Percentiles rank a stretch among this genome's conserved stretches.
phyloP scores from a whole-genome alignment of 2,888 invertebrate genomes.

The Drosophila quinaria region DNA sequence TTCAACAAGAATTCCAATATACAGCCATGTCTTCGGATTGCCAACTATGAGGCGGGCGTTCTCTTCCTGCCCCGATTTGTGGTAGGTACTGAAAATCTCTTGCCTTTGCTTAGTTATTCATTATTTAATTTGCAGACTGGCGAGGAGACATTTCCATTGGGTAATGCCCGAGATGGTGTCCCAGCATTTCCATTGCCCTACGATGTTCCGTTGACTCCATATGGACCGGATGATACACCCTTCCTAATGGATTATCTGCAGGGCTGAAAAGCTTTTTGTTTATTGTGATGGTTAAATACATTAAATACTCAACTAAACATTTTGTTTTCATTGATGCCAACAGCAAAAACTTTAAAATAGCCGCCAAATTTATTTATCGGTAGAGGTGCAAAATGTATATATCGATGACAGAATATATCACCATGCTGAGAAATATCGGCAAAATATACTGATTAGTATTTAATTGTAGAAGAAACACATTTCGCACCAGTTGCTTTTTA shows the following conservation, averaged over 20 bases:
- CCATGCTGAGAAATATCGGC: background rate
- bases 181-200: constrained; percentile 90
- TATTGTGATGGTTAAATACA: constrained; percentile 16
- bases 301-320: background rate
- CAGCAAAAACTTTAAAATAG: background rate
- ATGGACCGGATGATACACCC: constrained; percentile 89
- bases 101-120: background rate
- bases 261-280: constrained; percentile 8
- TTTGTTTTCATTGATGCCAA: background rate
- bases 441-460: background rate
- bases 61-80: constrained; percentile 93
- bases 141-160: constrained; percentile 88
- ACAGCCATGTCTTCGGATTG: constrained; percentile 88
- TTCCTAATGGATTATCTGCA: constrained; percentile 89
- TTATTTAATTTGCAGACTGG: constrained; percentile 87
- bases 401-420: background rate
- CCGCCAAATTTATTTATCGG: background rate
- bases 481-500: background rate
- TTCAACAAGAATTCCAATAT: constrained; percentile 87
- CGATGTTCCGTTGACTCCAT: constrained; percentile 92
- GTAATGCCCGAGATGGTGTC: constrained; percentile 77
- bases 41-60: constrained; percentile 97
- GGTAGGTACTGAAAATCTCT: constrained; percentile 86
- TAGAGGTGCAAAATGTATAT: no score
- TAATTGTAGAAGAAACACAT: background rate